These are phyloP conservation scores for Proales similis DNA, from an alignment of 1,140 invertebrate genomes.

Conservation along the genomic window DNA sequence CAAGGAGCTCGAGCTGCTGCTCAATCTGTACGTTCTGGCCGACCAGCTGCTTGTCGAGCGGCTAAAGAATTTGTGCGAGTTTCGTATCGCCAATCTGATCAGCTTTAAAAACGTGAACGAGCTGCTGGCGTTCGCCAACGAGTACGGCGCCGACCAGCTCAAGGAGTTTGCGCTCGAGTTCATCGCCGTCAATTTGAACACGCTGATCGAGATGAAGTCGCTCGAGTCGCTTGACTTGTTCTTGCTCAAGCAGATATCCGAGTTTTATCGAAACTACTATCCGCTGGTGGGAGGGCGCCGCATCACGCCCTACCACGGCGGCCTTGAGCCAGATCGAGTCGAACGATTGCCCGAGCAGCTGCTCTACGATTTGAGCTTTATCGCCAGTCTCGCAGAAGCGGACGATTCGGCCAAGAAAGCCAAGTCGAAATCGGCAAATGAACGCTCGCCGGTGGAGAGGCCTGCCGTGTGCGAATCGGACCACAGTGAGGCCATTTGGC, in stretches of 20 bases:
- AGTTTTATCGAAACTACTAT: conserved; percentile 25
- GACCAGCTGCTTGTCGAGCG: conserved; percentile 63
- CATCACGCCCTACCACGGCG: conserved; percentile 9
- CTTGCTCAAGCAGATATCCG: neutral
- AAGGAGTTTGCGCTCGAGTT: conserved; percentile 64
- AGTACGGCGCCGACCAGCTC: conserved; percentile 61
- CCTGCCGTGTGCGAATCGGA: too few species aligned
- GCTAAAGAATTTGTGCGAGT: conserved; percentile 63
- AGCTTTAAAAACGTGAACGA: conserved; percentile 64
- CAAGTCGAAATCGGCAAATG: too few species aligned
- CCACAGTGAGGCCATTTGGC: too few species aligned
- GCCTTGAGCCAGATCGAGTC: neutral
- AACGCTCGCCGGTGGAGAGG: too few species aligned
- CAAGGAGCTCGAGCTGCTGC: conserved; percentile 59
- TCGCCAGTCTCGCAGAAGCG: too few species aligned
- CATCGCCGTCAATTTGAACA: conserved; percentile 62
- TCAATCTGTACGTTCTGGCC: conserved; percentile 62
- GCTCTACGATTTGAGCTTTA: conserved; percentile 15
- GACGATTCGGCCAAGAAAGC: too few species aligned
- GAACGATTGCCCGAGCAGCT: conserved; percentile 10
- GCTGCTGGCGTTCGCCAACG: conserved; percentile 61
- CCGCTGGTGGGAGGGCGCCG: neutral
- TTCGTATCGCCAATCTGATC: conserved; percentile 58
- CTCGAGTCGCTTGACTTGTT: conserved; percentile 46
- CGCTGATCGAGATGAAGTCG: conserved; percentile 59